These are phyloP conservation scores for Pipistrellus pipistrellus DNA, from an alignment of 2,797 vertebrate species.

Conservation along the genomic window DNA sequence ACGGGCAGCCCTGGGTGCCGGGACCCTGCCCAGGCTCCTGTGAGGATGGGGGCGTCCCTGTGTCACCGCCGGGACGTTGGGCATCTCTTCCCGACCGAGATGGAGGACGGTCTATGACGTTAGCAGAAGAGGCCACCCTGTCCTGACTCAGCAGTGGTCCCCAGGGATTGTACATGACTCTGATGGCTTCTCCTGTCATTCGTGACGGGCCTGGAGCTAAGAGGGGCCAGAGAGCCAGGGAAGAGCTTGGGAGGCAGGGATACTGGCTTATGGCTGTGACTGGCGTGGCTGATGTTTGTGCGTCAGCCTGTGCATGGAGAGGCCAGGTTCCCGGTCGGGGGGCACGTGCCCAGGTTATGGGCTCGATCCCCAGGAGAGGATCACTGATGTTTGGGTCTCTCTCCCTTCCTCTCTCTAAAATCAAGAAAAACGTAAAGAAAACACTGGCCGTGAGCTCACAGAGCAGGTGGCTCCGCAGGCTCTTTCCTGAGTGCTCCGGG, in stretches of 20 bases:
- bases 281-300: too few relatives aligned
- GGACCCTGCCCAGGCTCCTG: neutral
- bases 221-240: neutral
- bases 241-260: neutral
- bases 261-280: neutral
- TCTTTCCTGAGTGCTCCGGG: neutral
- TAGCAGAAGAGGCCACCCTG: too few relatives aligned
- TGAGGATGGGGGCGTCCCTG: fast-evolving
- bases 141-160: too few relatives aligned
- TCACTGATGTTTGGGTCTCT: too few relatives aligned
- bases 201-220: fast-evolving
- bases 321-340: too few relatives aligned
- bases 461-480: neutral
- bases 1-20: fast-evolving
- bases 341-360: too few relatives aligned
- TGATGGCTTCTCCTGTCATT: fast-evolving
- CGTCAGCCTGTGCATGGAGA: too few relatives aligned
- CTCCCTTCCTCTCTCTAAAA: too few relatives aligned
- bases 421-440: neutral
- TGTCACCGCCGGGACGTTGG: fast-evolving
- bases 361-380: too few relatives aligned
- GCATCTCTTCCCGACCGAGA: neutral
- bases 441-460: neutral
- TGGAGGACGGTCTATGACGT: too few relatives aligned
- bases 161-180: fast-evolving